Evolutionary conservation across 2,797 vertebrate genomes (phyloP).

Genomic region (Pseudotriccus pelzelni): DNA sequence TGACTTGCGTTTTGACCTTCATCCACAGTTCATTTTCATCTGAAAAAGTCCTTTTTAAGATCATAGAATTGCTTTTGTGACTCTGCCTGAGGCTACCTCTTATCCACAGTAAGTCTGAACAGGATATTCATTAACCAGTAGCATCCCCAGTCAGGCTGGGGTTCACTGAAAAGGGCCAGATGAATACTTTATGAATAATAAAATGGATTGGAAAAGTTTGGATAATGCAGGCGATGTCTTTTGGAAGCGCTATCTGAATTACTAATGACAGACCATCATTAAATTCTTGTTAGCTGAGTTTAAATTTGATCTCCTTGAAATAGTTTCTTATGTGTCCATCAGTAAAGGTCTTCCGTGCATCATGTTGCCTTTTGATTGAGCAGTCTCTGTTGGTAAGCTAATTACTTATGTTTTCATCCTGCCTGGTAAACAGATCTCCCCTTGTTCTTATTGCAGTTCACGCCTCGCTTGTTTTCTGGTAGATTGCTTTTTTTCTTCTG

Average conservation of each 20-base stretch:
- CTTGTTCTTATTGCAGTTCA: background rate
- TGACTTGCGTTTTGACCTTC: constrained; percentile 12
- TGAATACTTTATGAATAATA: constrained; percentile 17
- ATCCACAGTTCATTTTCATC: background rate
- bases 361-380: background rate
- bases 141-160: background rate
- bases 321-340: background rate
- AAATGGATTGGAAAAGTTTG: background rate
- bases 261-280: background rate
- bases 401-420: constrained; percentile 35
- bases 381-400: background rate
- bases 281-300: background rate
- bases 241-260: background rate
- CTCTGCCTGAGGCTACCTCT: background rate
- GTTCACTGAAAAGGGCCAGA: background rate
- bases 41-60: constrained; percentile 1
- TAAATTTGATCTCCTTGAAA: constrained; percentile 15
- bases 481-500: constrained; percentile 19
- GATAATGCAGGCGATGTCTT: background rate
- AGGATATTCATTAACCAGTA: background rate
- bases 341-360: background rate
- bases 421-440: constrained; percentile 28
- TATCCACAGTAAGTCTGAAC: background rate
- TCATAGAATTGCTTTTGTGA: background rate
- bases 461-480: background rate